Evolutionary conservation across 2,797 vertebrate genomes (phyloP).

Genomic region (Sebastes wilsoni): DNA sequence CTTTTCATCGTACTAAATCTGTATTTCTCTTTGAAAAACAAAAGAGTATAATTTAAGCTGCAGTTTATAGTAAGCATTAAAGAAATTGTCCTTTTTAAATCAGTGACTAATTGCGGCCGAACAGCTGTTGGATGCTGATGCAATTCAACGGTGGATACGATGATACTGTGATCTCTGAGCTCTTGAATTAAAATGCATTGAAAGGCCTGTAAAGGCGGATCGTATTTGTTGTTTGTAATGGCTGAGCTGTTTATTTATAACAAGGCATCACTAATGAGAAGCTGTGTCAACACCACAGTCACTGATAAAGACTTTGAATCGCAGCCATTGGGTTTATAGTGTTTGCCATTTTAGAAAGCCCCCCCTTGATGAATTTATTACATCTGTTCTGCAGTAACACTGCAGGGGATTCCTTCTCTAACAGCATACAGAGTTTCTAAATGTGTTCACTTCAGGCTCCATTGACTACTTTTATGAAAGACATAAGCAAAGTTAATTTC

Average conservation of each 20-base stretch:
- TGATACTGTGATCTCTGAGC: conserved; percentile 13
- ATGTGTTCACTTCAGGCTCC: background rate
- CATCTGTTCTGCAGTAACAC: conserved; percentile 22
- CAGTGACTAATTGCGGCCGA: conserved; percentile 4
- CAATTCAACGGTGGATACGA: conserved; percentile 3
- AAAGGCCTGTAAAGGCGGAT: conserved; percentile 19
- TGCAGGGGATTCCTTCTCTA: conserved; percentile 27
- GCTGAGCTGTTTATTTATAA: conserved; percentile 39
- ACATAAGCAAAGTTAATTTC: background rate
- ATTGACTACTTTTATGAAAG: background rate
- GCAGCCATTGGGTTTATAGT: conserved; percentile 38
- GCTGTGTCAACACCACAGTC: conserved; percentile 38
- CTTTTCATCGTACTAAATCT: background rate
- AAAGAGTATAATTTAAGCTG: background rate
- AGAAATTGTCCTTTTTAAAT: background rate
- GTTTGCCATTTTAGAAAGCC: conserved; percentile 17
- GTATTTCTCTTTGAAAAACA: background rate
- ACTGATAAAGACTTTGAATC: conserved; percentile 38
- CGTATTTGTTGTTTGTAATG: conserved; percentile 18
- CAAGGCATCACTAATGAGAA: conserved; percentile 48
- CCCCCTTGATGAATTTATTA: conserved; percentile 10
- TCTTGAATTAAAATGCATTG: conserved; percentile 38
- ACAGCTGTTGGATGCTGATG: conserved; percentile 19
- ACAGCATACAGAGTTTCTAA: background rate
- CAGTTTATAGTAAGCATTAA: background rate